Base-by-base conservation (phyloP, 2,888 invertebrate genomes). In the Caenorhabditis sp. region DNA sequence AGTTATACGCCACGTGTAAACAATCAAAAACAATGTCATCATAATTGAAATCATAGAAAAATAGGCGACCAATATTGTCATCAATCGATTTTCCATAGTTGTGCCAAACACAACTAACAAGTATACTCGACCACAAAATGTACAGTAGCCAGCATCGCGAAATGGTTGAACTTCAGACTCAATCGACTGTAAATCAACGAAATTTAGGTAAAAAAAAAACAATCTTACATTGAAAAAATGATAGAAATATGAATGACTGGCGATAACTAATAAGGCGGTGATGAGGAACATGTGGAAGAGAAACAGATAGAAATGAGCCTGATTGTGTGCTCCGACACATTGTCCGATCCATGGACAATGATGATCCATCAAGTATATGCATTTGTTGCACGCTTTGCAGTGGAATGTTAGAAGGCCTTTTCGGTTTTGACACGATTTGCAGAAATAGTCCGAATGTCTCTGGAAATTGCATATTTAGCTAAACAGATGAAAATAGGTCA, bases 301-400 rank as follows among this genome's bases (percentile, higher is more conserved):
- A 51, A 68, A 61, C 0, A 72, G 55, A 58, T 64, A 72, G 55
- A 72, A 72, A 51, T 67, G 62, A 6, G 72, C 55, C 37, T 67
- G 66, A 26, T 72, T 72, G 58, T 72, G 72, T 14, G 61, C 50
- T 43, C 72, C 72, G 54, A 72, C 43, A 26, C 72, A 72, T n/a
- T 67, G 63, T 36, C 64, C 64, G 37, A 72, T 26, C 64, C 60
- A 63, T 23, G 64, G 64, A 64, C 72, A 72, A 59, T 72, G 72
- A 54, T 72, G 72, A 36, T 72, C 72, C 58, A 43, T 51, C 17
- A 43, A 36, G 43, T 61, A 57, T n/a, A 72, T 61, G 58, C 72
- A 72, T 24, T 57, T 72, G 57, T 43, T 17, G 14, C 43, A 70
- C 10, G 62, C 65, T 23, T 62, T 62, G 50, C 69, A 70, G 27